Evolutionary conservation across 64 coral and sea anemone genomes (phyloP).

Genomic region (Astreopora myriophthalma): DNA sequence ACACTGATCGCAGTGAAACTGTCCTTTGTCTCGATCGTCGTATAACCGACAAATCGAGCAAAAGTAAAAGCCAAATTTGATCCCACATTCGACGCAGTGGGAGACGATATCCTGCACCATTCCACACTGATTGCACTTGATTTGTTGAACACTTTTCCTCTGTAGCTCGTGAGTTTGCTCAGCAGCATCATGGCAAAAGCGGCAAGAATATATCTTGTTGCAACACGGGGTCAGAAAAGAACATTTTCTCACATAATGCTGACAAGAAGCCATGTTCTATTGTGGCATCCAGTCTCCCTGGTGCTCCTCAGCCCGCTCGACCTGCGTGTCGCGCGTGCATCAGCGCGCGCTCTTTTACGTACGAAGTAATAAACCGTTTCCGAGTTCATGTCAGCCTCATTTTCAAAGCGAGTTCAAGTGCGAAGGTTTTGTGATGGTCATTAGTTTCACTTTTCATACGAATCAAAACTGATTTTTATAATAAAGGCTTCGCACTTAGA

Average conservation of each 20-base stretch:
- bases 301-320: not conserved
- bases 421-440: too few relatives aligned
- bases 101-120: constrained; percentile 65
- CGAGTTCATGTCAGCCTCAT: too few relatives aligned
- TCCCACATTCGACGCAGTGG: constrained; percentile 71
- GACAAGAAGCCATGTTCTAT: constrained; percentile 51
- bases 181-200: constrained; percentile 81
- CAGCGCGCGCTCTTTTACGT: too few relatives aligned
- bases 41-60: constrained; percentile 86
- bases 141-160: constrained; percentile 76
- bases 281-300: not conserved
- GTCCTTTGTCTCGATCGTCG: constrained; percentile 92
- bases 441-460: too few relatives aligned
- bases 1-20: constrained; percentile 93
- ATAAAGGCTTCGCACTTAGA: too few relatives aligned
- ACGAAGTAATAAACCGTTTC: too few relatives aligned
- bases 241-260: constrained; percentile 96
- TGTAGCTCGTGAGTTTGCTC: constrained; percentile 85
- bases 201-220: constrained; percentile 84
- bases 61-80: constrained; percentile 94
- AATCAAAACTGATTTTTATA: too few relatives aligned
- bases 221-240: constrained; percentile 87
- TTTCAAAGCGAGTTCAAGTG: too few relatives aligned
- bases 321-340: too few relatives aligned
- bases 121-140: constrained; percentile 87